Conservation (phyloP, 2,113 vertebrate species). For the Tychaedon coryphoeus region DNA sequence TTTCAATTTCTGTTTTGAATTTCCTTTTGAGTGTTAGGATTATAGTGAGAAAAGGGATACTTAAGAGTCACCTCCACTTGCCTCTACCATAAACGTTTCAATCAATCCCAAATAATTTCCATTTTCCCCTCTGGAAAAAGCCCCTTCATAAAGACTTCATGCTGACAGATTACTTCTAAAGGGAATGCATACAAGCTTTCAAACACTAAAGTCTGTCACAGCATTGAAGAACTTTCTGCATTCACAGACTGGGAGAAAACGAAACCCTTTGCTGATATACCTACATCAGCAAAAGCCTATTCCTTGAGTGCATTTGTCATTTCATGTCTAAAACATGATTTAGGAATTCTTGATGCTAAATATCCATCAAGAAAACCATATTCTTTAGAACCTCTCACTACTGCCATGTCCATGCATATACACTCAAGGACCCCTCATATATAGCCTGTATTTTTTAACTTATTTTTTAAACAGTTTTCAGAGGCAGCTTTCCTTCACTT, state of each 20-base stretch:
- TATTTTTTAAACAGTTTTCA: neutral
- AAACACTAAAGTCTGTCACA: neutral
- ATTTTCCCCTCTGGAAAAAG: neutral
- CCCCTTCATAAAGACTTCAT: neutral
- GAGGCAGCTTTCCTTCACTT: neutral
- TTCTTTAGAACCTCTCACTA: neutral
- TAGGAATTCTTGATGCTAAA: neutral
- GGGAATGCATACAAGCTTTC: neutral
- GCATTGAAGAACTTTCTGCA: neutral
- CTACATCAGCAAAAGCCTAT: neutral
- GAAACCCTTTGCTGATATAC: neutral
- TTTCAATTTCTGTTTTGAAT: neutral
- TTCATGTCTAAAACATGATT: neutral
- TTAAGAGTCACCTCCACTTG: neutral
- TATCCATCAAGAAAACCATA: neutral
- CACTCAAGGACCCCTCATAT: neutral
- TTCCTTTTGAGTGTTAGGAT: neutral
- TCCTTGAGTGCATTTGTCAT: neutral
- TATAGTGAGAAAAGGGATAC: neutral
- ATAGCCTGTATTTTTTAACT: neutral
- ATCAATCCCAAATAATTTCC: neutral
- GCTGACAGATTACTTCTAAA: neutral
- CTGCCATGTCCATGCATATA: neutral
- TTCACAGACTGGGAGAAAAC: neutral
- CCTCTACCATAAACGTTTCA: fast-evolving